Evolutionary conservation across 92 coral and sea anemone species (phyloP).

Genomic region (Parazoanthus swiftii): DNA sequence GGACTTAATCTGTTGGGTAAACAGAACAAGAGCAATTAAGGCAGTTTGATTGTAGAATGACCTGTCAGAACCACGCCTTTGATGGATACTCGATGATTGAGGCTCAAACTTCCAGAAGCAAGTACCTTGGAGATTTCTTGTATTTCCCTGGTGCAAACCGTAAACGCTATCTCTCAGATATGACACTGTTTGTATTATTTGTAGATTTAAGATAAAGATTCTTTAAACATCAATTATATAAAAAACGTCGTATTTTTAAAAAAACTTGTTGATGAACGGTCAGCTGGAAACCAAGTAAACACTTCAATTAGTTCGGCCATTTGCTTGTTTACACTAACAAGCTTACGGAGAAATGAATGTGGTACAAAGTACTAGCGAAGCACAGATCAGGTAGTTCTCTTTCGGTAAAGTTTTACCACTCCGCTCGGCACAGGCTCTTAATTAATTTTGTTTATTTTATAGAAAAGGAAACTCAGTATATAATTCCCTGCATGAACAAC

Average conservation of each 20-base stretch:
- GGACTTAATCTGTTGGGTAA: conserved; percentile 4
- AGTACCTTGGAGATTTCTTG: conserved; percentile 8
- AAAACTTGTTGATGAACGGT: neutral
- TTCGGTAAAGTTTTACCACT: neutral
- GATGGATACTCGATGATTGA: conserved; percentile 23
- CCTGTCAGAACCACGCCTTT: conserved; percentile 45
- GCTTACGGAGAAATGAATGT: conserved; percentile 4
- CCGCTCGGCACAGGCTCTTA: neutral
- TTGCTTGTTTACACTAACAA: conserved; percentile 46
- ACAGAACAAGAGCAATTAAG: conserved; percentile 27
- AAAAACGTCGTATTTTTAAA: neutral
- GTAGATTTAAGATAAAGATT: conserved; percentile 19
- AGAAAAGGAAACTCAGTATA: neutral
- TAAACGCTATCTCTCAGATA: neutral
- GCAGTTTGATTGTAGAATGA: conserved; percentile 34
- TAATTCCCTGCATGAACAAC: conserved; percentile 3
- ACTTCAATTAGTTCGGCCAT: conserved; percentile 49
- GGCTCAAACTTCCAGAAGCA: conserved; percentile 22
- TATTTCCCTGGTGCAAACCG: neutral
- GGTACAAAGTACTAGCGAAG: too few species aligned
- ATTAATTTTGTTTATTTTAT: neutral
- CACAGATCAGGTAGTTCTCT: neutral
- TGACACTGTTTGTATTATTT: neutral
- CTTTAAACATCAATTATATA: neutral
- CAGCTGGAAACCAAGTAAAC: conserved; percentile 43